Base-by-base conservation (phyloP, 2,113 vertebrate genomes). In the Platichthys stellatus region DNA sequence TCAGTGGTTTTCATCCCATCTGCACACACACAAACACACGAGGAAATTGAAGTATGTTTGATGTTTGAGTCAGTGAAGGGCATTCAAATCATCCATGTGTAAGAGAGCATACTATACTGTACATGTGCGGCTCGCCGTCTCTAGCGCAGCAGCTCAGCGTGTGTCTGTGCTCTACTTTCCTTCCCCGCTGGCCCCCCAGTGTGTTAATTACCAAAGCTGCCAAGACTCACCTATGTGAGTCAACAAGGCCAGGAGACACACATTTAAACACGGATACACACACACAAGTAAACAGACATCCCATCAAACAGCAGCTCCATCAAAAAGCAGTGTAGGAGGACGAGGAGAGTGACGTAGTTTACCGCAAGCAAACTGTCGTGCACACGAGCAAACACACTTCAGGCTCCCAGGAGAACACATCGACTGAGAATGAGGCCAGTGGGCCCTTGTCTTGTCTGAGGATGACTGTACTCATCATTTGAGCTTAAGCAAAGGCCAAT, bases 401-500 rank as follows among this genome's bases (percentile, higher is more conserved):
- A 38, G 51, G 73, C 61, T 90, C 88, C 86, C 82, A 51, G 56
- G 76, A 87, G 81, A 83, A 83, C 45, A n/a, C 77, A 12, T 12
- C 8, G 4, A 81, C 72, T 77, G 72, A 88, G 78, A 92, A 92
- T 60, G 78, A 84, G 90, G 89, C 89, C 87, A 89, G 83, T 88
- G 89, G 86, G 88, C 76, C 78, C 84, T 81, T 62, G 87, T 80
- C 79, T 82, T 75, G 82, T 89, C 84, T 87, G 80, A 17, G 58
- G 69, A 82, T 88, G 82, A 87, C 84, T 82, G 74, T 72, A 74
- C 72, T 87, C 79, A 63, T 91, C 81, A 77, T 78, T 23, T 65
- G 63, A 79, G 80, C 71, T 82, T 82, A 67, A 80, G 85, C 78
- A 82, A 31, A 49, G 72, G 79, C 64, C 69, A 62, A 0, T 13